These are phyloP conservation scores for Samia ricini DNA, from an alignment of 1,140 invertebrate species.

Conservation along the genomic window DNA sequence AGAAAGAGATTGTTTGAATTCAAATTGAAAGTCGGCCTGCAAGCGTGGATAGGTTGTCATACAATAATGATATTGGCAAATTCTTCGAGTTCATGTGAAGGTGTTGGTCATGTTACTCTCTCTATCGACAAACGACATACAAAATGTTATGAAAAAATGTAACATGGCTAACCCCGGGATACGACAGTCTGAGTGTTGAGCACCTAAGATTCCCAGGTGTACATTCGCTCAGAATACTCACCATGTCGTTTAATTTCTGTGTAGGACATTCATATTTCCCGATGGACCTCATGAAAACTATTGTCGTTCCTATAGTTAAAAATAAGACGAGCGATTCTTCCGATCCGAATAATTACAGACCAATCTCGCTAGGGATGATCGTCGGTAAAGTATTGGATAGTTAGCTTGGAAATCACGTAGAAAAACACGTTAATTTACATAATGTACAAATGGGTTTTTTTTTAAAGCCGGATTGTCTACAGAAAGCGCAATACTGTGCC, in stretches of 20 bases:
- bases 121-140: too few relatives aligned
- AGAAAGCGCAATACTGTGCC: constrained; percentile 4
- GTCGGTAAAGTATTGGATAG: constrained; percentile 17
- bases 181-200: not conserved
- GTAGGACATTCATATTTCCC: constrained; percentile 16
- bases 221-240: not conserved
- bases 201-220: not conserved
- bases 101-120: too few relatives aligned
- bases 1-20: too few relatives aligned
- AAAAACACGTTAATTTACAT: constrained; percentile 7
- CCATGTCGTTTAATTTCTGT: not conserved
- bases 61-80: too few relatives aligned
- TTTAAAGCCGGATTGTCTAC: constrained; percentile 15
- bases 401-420: constrained; percentile 18
- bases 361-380: constrained; percentile 16
- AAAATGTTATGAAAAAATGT: too few relatives aligned
- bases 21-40: too few relatives aligned
- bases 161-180: too few relatives aligned
- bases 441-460: constrained; percentile 15
- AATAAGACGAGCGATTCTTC: not conserved
- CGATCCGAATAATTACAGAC: constrained; percentile 9
- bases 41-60: too few relatives aligned
- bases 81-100: too few relatives aligned
- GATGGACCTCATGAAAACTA: constrained; percentile 9
- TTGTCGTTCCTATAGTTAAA: constrained; percentile 1